A percentile compares a stretch with the other conserved stretches of the same genome.
These are phyloP conservation scores for Morpho achilles DNA, from an alignment of 2,888 invertebrate genomes.

Conservation along the genomic window DNA sequence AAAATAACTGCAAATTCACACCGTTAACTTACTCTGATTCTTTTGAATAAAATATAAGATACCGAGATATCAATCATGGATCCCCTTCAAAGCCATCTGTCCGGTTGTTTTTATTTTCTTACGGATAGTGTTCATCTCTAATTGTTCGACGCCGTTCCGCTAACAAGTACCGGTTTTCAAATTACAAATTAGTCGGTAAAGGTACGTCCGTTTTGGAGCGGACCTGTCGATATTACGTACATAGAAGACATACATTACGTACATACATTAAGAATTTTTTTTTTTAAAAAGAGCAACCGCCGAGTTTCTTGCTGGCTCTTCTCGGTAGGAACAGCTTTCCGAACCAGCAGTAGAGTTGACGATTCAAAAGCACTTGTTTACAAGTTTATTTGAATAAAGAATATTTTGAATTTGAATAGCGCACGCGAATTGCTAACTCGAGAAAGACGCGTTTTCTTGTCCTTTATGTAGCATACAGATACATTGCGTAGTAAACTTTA, in stretches of 20 bases:
- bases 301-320: too few species aligned
- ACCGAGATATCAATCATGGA: conserved; percentile 20
- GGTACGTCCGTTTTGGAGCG: background rate
- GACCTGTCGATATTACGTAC: background rate
- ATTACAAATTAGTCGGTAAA: conserved; percentile 24
- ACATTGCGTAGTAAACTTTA: too few species aligned
- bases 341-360: too few species aligned
- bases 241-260: too few species aligned
- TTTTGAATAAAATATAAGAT: conserved; percentile 26
- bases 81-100: conserved; percentile 15
- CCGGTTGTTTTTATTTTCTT: conserved; percentile 21
- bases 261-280: too few species aligned
- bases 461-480: too few species aligned
- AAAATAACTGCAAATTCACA: conserved; percentile 11
- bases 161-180: conserved; percentile 25
- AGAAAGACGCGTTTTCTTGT: too few species aligned
- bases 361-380: too few species aligned
- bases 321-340: too few species aligned
- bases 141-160: conserved; percentile 21
- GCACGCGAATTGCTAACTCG: too few species aligned
- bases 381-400: too few species aligned
- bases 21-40: conserved; percentile 17
- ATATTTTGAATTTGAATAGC: background rate
- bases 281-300: too few species aligned
- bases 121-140: conserved; percentile 19